Base-by-base conservation (phyloP, 2,797 vertebrate genomes). In the Microcaecilia unicolor region DNA sequence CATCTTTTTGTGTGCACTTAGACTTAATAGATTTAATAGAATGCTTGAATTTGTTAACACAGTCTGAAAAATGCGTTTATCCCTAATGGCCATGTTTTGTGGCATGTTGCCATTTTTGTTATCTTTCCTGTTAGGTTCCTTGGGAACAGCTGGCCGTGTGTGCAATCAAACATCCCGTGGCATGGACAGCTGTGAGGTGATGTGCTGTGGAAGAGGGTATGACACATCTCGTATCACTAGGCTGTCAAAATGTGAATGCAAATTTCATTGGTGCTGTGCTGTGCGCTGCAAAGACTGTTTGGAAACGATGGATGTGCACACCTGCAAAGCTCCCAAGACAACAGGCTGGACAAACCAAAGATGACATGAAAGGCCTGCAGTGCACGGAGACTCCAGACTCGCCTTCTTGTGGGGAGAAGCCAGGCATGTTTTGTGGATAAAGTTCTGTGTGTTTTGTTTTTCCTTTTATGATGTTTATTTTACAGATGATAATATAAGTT, bases 201-300 rank as follows among this genome's bases (percentile, higher is more conserved):
- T 98, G 93, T 97, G 93, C 76, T 97, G 93, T 0, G 93, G 91
- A 7, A 83, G 92, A 9, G 93, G 93, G 41, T 94, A 97, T 1
- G 90, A 98, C 76, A 97, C 93, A 2, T 78, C 90, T 3, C 85
- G 79, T 0, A 49, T 96, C 57, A 91, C 86, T 55, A 84, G 76
- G 17, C 87, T 87, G 71, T 84, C 85, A 10, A 91, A 97, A 51
- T 98, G 94, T 0, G 93, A 93, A 74, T 98, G 94, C 64, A 97
- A 93, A 51, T 98, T 98, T 76, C 93, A 96, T 55, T 96, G 93
- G 93, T 96, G 92, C 35, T 98, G 92, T 10, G 84, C 90, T 0
- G 93, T 98, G 58, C 88, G 64, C 70, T 98, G 93, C 75, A 84
- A 86, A 26, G 93, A 96, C 82, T 97, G 93, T 55, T 80, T 89